A percentile compares a stretch with the other conserved stretches of the same genome.
Evolutionary conservation across 2,797 vertebrate species (phyloP).

Genomic region (Rallus crepitans): DNA sequence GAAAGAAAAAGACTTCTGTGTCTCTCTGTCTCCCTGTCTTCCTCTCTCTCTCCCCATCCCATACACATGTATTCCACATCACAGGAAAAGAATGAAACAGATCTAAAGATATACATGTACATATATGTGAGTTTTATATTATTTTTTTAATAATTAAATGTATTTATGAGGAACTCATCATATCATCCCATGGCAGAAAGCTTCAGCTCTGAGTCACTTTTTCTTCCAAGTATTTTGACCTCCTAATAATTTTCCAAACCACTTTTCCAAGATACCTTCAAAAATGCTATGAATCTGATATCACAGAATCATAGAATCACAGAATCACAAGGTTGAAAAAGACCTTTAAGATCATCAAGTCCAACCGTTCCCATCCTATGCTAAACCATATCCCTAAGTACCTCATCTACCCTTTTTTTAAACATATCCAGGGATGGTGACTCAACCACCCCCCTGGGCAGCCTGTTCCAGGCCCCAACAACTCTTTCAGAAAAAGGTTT

Average conservation of each 20-base stretch:
- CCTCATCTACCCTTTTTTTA: too few relatives aligned
- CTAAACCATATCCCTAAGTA: too few relatives aligned
- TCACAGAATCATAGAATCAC: too few relatives aligned
- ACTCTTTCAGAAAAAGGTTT: too few relatives aligned
- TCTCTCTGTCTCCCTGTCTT: neutral
- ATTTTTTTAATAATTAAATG: too few relatives aligned
- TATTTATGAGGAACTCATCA: neutral
- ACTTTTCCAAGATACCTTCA: neutral
- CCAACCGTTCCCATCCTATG: too few relatives aligned
- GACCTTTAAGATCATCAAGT: too few relatives aligned
- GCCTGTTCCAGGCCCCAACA: too few relatives aligned
- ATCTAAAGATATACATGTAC: too few relatives aligned
- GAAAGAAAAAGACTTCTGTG: neutral
- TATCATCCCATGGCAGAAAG: neutral
- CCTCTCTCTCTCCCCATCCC: fast-evolving
- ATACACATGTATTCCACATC: neutral
- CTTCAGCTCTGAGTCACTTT: neutral
- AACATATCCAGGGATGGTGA: too few relatives aligned
- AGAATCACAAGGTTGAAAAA: too few relatives aligned
- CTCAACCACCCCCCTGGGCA: too few relatives aligned
- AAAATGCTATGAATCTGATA: neutral
- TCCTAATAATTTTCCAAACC: neutral
- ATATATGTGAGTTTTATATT: neutral
- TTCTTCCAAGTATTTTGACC: neutral
- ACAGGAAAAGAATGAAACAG: neutral